Percentiles rank a stretch among this genome's conserved stretches.
Conservation (phyloP, 2,797 vertebrate species). For the Trichosurus vulpecula region DNA sequence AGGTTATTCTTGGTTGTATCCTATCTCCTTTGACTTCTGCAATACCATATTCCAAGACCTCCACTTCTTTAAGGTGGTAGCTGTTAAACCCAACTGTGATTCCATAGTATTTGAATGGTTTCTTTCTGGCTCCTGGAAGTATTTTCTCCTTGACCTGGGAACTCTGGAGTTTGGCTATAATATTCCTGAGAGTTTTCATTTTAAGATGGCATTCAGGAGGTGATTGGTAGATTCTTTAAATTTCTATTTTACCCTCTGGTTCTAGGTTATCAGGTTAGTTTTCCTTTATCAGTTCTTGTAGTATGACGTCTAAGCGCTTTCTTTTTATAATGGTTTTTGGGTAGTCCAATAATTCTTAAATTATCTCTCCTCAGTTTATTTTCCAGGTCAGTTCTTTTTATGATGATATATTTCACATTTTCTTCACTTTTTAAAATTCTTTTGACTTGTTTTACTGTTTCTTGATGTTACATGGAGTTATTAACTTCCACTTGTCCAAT, state of each 20-base stretch:
- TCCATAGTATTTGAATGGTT: neutral
- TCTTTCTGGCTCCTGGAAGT: neutral
- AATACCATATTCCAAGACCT: neutral
- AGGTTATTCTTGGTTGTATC: neutral
- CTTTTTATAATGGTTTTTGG: neutral
- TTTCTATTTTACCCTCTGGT: neutral
- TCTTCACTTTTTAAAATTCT: neutral
- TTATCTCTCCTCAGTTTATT: neutral
- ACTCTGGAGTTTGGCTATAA: neutral
- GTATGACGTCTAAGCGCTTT: neutral
- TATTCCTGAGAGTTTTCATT: neutral
- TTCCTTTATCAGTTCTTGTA: neutral
- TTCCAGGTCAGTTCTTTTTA: neutral
- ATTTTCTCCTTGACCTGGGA: neutral
- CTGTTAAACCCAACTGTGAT: neutral
- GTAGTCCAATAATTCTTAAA: neutral
- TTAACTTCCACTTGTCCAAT: neutral
- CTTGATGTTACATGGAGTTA: neutral
- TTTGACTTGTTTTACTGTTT: neutral
- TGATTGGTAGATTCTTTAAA: neutral
- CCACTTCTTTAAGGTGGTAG: neutral
- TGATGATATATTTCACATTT: neutral
- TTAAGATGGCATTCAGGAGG: neutral
- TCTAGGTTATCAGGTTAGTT: neutral
- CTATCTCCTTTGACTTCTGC: neutral